Conservation (phyloP, 2,797 vertebrate species). For the Hylomyscus alleni region DNA sequence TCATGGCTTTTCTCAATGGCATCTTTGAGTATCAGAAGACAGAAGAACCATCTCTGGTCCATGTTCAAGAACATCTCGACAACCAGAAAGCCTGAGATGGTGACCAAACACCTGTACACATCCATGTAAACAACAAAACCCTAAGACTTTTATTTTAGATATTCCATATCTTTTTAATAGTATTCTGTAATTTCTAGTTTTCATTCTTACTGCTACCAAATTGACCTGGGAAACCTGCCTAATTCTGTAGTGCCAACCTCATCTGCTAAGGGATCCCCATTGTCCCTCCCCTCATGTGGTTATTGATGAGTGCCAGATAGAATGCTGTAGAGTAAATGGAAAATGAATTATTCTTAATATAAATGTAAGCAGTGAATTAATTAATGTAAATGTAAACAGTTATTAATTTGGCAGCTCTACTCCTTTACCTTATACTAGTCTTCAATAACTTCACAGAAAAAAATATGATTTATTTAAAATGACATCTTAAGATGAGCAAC, state of each 20-base stretch:
- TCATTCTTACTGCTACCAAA: not conserved
- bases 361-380: not conserved
- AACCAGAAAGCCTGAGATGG: constrained; percentile 75
- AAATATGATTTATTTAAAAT: not conserved
- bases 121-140: constrained; percentile 51
- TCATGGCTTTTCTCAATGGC: not conserved
- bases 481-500: not conserved
- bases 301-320: not conserved
- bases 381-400: not conserved
- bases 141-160: not conserved
- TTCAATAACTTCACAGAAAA: not conserved
- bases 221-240: not conserved
- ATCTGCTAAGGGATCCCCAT: not conserved
- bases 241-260: not conserved
- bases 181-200: not conserved
- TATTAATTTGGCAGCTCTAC: not conserved
- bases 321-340: not conserved
- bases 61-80: constrained; percentile 76
- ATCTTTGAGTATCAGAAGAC: constrained; percentile 62
- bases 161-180: not conserved
- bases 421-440: not conserved
- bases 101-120: constrained; percentile 76
- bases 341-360: not conserved
- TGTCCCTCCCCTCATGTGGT: not conserved
- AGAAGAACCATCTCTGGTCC: constrained; percentile 75